phyloP scores from a whole-genome alignment of 2,113 vertebrate species.

The Solenodon paradoxus region DNA sequence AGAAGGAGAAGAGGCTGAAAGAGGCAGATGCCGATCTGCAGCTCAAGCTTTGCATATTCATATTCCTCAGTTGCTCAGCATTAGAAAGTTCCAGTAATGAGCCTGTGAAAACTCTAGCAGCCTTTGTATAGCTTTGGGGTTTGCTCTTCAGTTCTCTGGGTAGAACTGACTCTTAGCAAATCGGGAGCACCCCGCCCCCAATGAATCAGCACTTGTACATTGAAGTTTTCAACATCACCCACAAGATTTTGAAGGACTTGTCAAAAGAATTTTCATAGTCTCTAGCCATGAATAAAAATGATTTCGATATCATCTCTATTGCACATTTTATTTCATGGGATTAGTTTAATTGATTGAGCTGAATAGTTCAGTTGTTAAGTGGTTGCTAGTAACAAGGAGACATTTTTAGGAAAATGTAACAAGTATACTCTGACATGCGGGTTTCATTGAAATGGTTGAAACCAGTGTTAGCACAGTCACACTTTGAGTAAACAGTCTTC shows the following conservation, averaged over 20 bases:
- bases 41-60: conserved; percentile 80
- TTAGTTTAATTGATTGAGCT: conserved; percentile 83
- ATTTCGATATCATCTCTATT: conserved; percentile 81
- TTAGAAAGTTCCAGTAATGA: conserved; percentile 80
- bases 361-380: conserved; percentile 60
- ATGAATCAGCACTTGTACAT: conserved; percentile 80
- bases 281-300: conserved; percentile 85
- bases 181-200: conserved; percentile 26
- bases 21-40: conserved; percentile 49
- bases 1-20: conserved; percentile 22
- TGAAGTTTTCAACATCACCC: conserved; percentile 84
- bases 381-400: conserved; percentile 75
- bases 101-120: conserved; percentile 74
- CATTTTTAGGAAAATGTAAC: conserved; percentile 35
- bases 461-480: not conserved
- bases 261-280: conserved; percentile 80
- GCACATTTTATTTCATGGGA: conserved; percentile 81
- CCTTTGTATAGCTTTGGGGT: conserved; percentile 79
- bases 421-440: not conserved
- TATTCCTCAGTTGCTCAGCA: conserved; percentile 74
- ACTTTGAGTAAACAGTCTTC: conserved; percentile 1
- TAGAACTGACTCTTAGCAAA: conserved; percentile 76
- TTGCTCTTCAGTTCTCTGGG: conserved; percentile 75
- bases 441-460: conserved; percentile 30
- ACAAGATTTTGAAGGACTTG: conserved; percentile 83